Evolutionary conservation across 2,797 vertebrate genomes (phyloP).

Genomic region (Champsocephalus gunnari): DNA sequence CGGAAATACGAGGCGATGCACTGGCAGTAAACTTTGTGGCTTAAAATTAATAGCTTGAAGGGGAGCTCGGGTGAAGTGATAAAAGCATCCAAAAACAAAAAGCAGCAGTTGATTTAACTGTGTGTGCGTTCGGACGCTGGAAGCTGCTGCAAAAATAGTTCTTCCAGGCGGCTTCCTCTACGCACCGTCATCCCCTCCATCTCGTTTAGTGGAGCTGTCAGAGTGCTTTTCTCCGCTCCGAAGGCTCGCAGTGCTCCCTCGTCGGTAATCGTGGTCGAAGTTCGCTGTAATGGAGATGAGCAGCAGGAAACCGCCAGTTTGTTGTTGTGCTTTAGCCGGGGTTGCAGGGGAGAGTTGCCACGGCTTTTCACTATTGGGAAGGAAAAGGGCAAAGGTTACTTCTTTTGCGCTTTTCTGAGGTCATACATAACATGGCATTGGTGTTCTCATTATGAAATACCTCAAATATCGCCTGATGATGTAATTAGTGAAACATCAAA

Average conservation of each 20-base stretch:
- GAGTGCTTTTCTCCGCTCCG: constrained; percentile 21
- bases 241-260: constrained; percentile 50
- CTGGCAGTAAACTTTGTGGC: constrained; percentile 88
- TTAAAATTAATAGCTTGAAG: constrained; percentile 90
- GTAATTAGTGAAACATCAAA: neutral
- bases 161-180: constrained; percentile 34
- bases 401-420: neutral
- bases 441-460: neutral
- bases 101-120: constrained; percentile 61
- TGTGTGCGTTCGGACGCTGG: constrained; percentile 55
- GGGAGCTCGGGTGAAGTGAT: constrained; percentile 86
- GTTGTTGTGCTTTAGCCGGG: constrained; percentile 26
- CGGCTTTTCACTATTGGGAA: neutral
- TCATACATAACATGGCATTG: too few species aligned
- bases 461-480: neutral
- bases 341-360: constrained; percentile 14
- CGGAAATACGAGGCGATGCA: constrained; percentile 61
- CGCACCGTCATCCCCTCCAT: constrained; percentile 46
- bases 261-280: constrained; percentile 50
- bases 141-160: constrained; percentile 32
- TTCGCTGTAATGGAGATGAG: constrained; percentile 58
- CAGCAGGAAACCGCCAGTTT: constrained; percentile 28
- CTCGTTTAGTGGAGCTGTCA: constrained; percentile 61
- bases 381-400: constrained; percentile 14
- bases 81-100: constrained; percentile 73